These are phyloP conservation scores for Drosophila lowei DNA, from an alignment of 1,140 invertebrate species.

Conservation along the genomic window DNA sequence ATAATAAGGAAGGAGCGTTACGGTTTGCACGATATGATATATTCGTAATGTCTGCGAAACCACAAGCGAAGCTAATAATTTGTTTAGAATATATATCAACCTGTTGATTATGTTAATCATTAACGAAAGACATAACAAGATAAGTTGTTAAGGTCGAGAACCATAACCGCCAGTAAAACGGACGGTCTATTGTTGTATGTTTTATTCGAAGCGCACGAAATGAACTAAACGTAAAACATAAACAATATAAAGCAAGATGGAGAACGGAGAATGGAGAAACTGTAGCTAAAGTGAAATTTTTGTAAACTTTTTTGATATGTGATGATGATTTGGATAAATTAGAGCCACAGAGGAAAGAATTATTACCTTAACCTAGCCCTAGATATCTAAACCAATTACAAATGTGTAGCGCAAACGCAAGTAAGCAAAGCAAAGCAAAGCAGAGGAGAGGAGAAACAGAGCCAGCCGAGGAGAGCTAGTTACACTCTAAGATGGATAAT, in stretches of 20 bases:
- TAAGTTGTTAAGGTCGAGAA: constrained; percentile 58
- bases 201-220: constrained; percentile 74
- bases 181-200: constrained; percentile 73
- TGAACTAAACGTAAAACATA: constrained; percentile 39
- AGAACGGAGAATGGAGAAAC: constrained; percentile 8
- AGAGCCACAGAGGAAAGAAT: constrained; percentile 55
- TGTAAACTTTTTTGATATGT: constrained; percentile 82
- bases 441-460: too few relatives aligned
- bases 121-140: constrained; percentile 57
- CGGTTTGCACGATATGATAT: constrained; percentile 1
- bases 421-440: constrained; percentile 9
- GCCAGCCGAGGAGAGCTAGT: constrained; percentile 40
- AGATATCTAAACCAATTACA: constrained; percentile 65
- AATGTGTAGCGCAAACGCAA: constrained; percentile 51
- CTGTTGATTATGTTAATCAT: constrained; percentile 70
- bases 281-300: constrained; percentile 71
- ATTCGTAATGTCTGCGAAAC: constrained; percentile 22
- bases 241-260: constrained; percentile 17
- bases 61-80: constrained; percentile 32
- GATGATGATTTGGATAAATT: constrained; percentile 80
- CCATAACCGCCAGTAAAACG: constrained; percentile 35
- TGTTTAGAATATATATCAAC: constrained; percentile 56
- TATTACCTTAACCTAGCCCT: constrained; percentile 63
- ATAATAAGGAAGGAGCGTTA: constrained; percentile 14
- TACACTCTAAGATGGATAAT: constrained; percentile 29